Evolutionary conservation across 2,113 vertebrate species (phyloP).

Genomic region (Notothenia coriiceps): DNA sequence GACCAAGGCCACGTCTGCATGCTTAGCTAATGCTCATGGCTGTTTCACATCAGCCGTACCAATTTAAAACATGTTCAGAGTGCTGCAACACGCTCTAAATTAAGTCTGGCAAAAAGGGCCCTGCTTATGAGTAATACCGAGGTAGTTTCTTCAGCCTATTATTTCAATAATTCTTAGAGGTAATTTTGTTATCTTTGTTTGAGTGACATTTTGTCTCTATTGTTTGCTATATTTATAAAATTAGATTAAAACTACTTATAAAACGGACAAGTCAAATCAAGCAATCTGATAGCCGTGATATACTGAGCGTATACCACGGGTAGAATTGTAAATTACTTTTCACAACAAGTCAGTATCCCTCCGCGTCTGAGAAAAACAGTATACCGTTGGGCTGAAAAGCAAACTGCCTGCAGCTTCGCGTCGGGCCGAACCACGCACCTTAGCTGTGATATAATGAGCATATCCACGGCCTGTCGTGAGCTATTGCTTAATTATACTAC

Average conservation of each 20-base stretch:
- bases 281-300: too few relatives aligned
- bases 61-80: conserved; percentile 8
- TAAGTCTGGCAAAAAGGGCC: neutral
- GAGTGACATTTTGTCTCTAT: neutral
- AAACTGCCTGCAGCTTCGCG: too few relatives aligned
- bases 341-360: too few relatives aligned
- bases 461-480: too few relatives aligned
- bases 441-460: too few relatives aligned
- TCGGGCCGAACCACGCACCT: too few relatives aligned
- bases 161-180: neutral
- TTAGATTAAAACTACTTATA: neutral
- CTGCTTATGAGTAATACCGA: neutral
- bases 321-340: too few relatives aligned
- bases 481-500: too few relatives aligned
- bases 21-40: conserved; percentile 26
- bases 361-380: too few relatives aligned
- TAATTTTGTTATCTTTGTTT: neutral
- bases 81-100: neutral
- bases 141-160: neutral
- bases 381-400: too few relatives aligned
- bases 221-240: neutral
- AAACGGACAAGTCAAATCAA: too few relatives aligned
- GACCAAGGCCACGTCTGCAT: conserved; percentile 55
- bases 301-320: too few relatives aligned
- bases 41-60: conserved; percentile 3